Base-by-base conservation (phyloP, 2,888 invertebrate genomes). In the Anoplius nigerrimus region DNA sequence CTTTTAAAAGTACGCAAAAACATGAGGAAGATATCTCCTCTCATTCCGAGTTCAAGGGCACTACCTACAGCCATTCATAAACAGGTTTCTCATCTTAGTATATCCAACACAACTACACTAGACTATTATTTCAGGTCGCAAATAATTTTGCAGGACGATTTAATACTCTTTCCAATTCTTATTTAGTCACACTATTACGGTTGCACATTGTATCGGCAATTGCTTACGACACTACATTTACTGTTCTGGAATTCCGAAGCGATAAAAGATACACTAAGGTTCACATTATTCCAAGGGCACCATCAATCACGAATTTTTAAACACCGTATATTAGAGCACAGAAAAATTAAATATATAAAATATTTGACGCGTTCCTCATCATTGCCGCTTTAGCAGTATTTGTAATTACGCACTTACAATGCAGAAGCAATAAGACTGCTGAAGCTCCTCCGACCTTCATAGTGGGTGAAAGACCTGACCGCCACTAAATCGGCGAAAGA, bases 11-110 rank as follows among this genome's bases (percentile, higher is more conserved):
- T 16, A n/a, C 2, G 15, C n/a, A 2, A 42, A 34, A 34, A 15
- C 53, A 16, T 27, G 62, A 58, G 46, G 34, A 55, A 53, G 43
- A 58, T 62, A 62, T 22, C 43, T 54, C 60, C 55, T 22, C 54
- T 45, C 46, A 15, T 34, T 34, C 1, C 57, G 8, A 58, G 73
- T 74, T 81, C 81, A 82, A 78, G 82, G 82, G 4, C 77, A 70
- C 45, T 11, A 66, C 15, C 2, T 11, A 22, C 22, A 52, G 16
- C 13, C 22, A 52, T 21, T 20, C 20, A 48, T 6, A 48, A 48
- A 48, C 48, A 11, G 48, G 48, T 48, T 48, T 48, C 48, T 48
- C 6, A 48, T 48, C 18, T 16, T 48, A 48, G 18, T 46, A 46
- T 48, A n/a, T 3, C 48, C 34, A 34, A 6, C 11, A 34, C 6